Percentiles rank a stretch among this genome's conserved stretches.
These are phyloP conservation scores for Fratercula arctica DNA, from an alignment of 2,797 vertebrate genomes.

Conservation along the genomic window DNA sequence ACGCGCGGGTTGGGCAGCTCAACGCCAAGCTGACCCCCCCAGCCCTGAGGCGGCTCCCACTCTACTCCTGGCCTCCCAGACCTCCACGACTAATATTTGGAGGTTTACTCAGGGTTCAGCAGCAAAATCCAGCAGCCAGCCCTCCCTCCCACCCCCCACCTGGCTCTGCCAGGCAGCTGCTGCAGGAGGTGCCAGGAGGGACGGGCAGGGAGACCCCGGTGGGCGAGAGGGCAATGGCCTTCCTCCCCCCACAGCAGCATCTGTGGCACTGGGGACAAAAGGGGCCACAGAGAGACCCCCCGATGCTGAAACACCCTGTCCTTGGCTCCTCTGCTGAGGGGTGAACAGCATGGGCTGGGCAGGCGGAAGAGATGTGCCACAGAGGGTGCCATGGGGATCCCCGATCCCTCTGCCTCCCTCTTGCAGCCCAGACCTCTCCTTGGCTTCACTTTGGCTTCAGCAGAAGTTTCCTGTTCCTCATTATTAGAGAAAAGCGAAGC, in stretches of 20 bases:
- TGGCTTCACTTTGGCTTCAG: background rate
- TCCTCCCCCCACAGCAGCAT: background rate
- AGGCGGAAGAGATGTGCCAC: too few relatives aligned
- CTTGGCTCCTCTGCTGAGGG: too few relatives aligned
- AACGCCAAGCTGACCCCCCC: background rate
- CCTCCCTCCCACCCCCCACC: too few relatives aligned
- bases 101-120: slow-evolving; percentile 66
- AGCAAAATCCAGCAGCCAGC: slow-evolving; percentile 61
- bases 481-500: background rate
- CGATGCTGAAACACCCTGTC: too few relatives aligned
- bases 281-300: background rate
- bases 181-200: background rate
- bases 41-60: accelerated
- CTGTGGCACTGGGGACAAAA: background rate
- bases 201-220: background rate
- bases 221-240: accelerated
- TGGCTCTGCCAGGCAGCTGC: too few relatives aligned
- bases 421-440: background rate
- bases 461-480: background rate
- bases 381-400: background rate
- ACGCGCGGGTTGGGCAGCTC: background rate
- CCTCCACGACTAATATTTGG: background rate
- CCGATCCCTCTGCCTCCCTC: background rate
- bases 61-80: background rate
- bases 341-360: background rate